These are phyloP conservation scores for Cantharis nigra DNA, from an alignment of 2,888 invertebrate species.

Conservation along the genomic window DNA sequence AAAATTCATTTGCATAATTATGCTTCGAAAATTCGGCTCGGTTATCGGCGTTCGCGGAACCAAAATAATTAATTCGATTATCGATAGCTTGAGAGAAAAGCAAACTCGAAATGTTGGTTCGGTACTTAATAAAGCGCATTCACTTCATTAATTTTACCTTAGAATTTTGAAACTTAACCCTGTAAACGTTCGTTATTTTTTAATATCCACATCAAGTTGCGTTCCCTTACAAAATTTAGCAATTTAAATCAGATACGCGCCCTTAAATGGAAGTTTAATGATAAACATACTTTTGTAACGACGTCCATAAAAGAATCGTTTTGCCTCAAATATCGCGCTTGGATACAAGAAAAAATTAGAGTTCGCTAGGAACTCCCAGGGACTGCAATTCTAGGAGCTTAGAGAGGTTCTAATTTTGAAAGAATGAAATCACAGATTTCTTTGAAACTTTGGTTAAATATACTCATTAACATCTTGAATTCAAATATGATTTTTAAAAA, in stretches of 20 bases:
- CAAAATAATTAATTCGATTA: constrained; percentile 23
- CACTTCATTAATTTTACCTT: constrained; percentile 3
- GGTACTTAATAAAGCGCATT: background rate
- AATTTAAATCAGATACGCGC: background rate
- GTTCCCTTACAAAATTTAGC: background rate
- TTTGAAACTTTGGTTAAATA: too few relatives aligned
- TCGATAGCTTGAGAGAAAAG: constrained; percentile 9
- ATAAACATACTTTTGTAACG: background rate
- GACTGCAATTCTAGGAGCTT: too few relatives aligned
- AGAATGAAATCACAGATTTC: too few relatives aligned
- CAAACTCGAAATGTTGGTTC: background rate
- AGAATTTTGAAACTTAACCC: background rate
- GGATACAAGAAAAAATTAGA: background rate
- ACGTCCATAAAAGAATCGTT: background rate
- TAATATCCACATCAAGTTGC: background rate
- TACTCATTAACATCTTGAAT: too few relatives aligned
- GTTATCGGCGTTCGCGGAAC: constrained; percentile 1
- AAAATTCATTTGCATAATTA: constrained; percentile 17
- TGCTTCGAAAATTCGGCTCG: background rate
- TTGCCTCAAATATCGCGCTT: background rate
- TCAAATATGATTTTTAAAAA: too few relatives aligned
- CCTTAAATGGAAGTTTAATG: background rate
- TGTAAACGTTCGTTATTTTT: background rate
- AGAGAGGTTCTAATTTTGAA: too few relatives aligned
- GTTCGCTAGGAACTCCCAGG: too few relatives aligned